Percentiles rank a stretch among this genome's conserved stretches.
These are phyloP conservation scores for Lepidotrigona ventralis DNA, from an alignment of 1,140 invertebrate genomes.

Conservation along the genomic window DNA sequence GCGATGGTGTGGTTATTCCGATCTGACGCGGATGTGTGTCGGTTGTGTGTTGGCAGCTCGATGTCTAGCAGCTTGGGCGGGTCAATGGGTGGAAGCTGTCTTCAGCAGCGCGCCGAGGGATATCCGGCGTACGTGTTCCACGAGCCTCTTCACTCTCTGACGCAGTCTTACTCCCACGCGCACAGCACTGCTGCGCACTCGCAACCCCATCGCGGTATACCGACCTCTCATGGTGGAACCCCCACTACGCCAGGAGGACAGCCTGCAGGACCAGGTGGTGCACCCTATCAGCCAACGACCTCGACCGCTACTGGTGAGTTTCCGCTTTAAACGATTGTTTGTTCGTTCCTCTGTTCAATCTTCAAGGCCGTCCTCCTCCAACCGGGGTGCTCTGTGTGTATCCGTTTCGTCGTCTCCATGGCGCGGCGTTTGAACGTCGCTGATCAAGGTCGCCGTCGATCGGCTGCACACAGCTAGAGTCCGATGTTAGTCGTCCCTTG, in stretches of 20 bases:
- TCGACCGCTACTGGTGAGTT: constrained; percentile 83
- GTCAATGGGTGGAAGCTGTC: constrained; percentile 90
- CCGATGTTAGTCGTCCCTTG: not conserved
- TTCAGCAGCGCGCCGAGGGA: constrained; percentile 91
- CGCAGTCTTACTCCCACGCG: constrained; percentile 80
- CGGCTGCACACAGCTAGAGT: not conserved
- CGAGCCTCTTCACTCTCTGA: constrained; percentile 90
- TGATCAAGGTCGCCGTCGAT: constrained; percentile 20
- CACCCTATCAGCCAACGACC: constrained; percentile 83
- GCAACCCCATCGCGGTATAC: constrained; percentile 78
- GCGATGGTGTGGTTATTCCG: not conserved
- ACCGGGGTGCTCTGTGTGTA: not conserved
- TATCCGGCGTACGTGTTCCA: constrained; percentile 96
- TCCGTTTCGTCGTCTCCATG: not conserved
- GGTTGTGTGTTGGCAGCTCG: constrained; percentile 81
- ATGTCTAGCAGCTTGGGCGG: constrained; percentile 90
- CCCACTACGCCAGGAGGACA: constrained; percentile 77
- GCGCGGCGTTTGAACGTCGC: not conserved
- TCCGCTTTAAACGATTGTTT: constrained; percentile 55
- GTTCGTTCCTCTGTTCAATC: constrained; percentile 41
- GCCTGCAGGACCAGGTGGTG: constrained; percentile 78
- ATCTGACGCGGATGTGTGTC: not conserved
- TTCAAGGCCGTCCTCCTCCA: constrained; percentile 32
- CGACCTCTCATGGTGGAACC: constrained; percentile 76
- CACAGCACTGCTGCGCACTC: constrained; percentile 80